phyloP scores from a whole-genome alignment of 2,888 invertebrate species.

The Microchrysa polita region DNA sequence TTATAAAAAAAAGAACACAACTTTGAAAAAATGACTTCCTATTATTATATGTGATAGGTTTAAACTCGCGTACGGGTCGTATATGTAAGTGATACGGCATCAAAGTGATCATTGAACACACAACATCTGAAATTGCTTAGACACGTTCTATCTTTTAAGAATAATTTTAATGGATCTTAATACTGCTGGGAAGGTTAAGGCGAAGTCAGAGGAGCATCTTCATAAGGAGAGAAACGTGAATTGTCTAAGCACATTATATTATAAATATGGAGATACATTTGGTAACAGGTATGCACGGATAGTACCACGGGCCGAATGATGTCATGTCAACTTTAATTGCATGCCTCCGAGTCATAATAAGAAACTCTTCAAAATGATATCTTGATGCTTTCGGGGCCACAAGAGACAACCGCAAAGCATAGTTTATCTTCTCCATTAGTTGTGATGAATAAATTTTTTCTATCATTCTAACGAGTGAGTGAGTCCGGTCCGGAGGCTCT shows the following conservation, averaged over 20 bases:
- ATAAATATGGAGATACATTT: neutral
- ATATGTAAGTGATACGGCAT: conserved; percentile 24
- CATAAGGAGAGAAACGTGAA: conserved; percentile 7
- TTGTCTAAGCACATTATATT: neutral
- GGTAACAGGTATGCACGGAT: too few species aligned
- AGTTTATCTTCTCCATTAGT: neutral
- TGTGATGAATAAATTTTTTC: neutral
- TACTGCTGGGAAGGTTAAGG: conserved; percentile 38
- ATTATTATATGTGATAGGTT: too few species aligned
- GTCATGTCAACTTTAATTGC: conserved; percentile 43
- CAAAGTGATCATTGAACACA: conserved; percentile 17
- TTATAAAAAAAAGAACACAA: conserved; percentile 8
- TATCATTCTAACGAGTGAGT: neutral
- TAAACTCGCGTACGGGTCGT: neutral
- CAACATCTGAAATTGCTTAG: conserved; percentile 31
- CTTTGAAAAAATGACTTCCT: conserved; percentile 38
- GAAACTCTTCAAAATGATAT: conserved; percentile 34
- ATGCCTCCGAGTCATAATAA: conserved; percentile 41
- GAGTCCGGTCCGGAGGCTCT: too few species aligned
- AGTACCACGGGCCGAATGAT: conserved; percentile 31
- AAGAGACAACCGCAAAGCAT: conserved; percentile 26
- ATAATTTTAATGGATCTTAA: conserved; percentile 38
- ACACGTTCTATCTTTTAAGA: conserved; percentile 35
- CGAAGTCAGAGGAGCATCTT: neutral
- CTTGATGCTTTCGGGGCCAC: conserved; percentile 31